Evolutionary conservation across 2,113 vertebrate genomes (phyloP).

Genomic region (Pionites leucogaster): DNA sequence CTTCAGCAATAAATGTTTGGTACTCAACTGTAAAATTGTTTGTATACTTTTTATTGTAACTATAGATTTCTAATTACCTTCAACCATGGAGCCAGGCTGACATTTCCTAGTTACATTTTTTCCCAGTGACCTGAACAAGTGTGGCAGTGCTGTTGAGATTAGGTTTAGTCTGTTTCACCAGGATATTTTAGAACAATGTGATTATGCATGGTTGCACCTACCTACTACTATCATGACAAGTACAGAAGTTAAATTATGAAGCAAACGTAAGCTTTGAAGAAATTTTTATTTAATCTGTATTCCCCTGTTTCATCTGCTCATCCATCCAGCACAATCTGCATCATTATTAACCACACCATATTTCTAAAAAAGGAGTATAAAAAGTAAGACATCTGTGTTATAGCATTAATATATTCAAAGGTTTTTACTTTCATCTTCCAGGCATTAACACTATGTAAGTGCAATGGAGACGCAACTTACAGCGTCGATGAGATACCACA

Average conservation of each 20-base stretch:
- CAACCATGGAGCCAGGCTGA: not conserved
- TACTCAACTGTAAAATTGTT: not conserved
- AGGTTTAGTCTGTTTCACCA: conserved; percentile 55
- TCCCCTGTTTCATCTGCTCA: conserved; percentile 84
- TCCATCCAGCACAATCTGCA: conserved; percentile 84
- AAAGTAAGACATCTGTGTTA: conserved; percentile 87
- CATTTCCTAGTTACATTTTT: conserved; percentile 31
- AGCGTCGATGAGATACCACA: conserved; percentile 60
- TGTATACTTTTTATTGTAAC: not conserved
- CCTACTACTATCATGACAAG: conserved; percentile 73
- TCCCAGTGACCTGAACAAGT: conserved; percentile 25
- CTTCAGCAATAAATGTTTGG: not conserved
- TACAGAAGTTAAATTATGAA: conserved; percentile 85
- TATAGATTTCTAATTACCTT: not conserved
- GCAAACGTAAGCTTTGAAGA: conserved; percentile 84
- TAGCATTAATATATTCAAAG: conserved; percentile 87
- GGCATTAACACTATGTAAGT: conserved; percentile 80
- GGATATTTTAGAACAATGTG: conserved; percentile 74
- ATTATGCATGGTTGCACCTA: conserved; percentile 68
- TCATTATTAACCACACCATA: conserved; percentile 84
- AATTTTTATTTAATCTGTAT: conserved; percentile 85
- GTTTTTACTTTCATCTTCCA: conserved; percentile 85
- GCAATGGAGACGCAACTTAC: conserved; percentile 71
- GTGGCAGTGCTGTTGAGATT: conserved; percentile 41
- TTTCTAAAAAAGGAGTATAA: conserved; percentile 75